phyloP scores from a whole-genome alignment of 2,888 invertebrate species.

The Fragum whitleyi region DNA sequence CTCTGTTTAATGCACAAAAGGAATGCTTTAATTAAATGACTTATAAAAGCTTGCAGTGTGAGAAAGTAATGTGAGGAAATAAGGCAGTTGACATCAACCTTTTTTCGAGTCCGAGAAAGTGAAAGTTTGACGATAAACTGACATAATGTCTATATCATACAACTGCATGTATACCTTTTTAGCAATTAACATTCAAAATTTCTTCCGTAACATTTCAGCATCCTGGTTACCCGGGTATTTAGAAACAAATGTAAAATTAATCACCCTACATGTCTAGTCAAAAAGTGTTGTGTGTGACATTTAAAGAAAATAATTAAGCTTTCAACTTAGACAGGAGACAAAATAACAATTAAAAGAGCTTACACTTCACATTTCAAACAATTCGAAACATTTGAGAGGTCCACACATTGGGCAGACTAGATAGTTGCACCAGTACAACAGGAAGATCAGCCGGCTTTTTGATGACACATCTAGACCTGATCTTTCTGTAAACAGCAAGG shows the following conservation, averaged over 20 bases:
- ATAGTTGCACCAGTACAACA: too few species aligned
- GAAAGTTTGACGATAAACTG: not conserved
- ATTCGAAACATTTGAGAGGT: too few species aligned
- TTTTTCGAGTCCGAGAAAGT: not conserved
- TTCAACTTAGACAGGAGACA: too few species aligned
- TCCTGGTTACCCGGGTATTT: not conserved
- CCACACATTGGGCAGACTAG: too few species aligned
- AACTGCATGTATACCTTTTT: not conserved
- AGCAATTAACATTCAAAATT: not conserved
- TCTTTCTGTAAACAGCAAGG: too few species aligned
- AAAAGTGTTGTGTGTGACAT: too few species aligned
- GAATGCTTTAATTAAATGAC: not conserved
- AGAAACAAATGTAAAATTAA: not conserved
- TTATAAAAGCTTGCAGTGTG: conserved; percentile 6
- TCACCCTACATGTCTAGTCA: not conserved
- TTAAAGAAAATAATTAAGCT: too few species aligned
- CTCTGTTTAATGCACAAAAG: conserved; percentile 7
- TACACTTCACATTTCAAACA: too few species aligned
- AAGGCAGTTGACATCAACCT: not conserved
- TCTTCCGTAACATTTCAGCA: not conserved
- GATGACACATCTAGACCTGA: too few species aligned
- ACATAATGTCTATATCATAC: not conserved
- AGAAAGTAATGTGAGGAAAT: conserved; percentile 5
- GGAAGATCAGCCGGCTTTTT: too few species aligned
- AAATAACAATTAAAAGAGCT: too few species aligned